Evolutionary conservation across 2,797 vertebrate genomes (phyloP).

Genomic region (Smutsia gigantea): DNA sequence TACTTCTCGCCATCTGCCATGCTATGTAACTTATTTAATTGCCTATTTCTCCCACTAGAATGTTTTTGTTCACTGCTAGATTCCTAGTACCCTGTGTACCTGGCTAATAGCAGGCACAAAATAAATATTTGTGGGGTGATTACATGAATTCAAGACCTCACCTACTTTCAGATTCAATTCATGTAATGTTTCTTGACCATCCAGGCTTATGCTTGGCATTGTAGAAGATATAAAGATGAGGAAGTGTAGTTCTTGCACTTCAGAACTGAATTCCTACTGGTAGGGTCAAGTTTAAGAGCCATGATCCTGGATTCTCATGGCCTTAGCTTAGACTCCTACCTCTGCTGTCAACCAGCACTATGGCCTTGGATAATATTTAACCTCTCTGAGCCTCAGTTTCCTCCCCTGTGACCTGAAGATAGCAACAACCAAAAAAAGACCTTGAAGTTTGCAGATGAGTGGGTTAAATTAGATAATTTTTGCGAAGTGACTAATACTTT

Average conservation of each 20-base stretch:
- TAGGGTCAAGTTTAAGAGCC: not conserved
- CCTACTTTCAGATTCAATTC: not conserved
- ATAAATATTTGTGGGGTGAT: conserved; percentile 30
- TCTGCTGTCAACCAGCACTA: not conserved
- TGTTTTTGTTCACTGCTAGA: conserved; percentile 30
- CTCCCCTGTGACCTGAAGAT: not conserved
- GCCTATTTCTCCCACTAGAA: not conserved
- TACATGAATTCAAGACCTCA: not conserved
- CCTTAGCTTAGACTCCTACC: not conserved
- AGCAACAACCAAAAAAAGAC: not conserved
- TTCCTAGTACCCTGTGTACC: not conserved
- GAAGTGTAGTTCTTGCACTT: not conserved
- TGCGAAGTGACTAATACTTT: not conserved
- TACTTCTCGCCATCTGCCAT: not conserved
- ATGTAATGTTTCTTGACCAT: not conserved
- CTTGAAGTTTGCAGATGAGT: not conserved
- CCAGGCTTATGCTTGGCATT: not conserved
- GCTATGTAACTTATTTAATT: conserved; percentile 27
- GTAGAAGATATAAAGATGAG: not conserved
- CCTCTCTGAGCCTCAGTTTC: not conserved
- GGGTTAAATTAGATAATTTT: not conserved
- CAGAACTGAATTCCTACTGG: not conserved
- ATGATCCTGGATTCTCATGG: not conserved
- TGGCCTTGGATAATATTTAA: not conserved
- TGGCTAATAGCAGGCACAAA: conserved; percentile 5